These are phyloP conservation scores for Calameuta filiformis DNA, from an alignment of 2,888 invertebrate genomes.

Conservation along the genomic window DNA sequence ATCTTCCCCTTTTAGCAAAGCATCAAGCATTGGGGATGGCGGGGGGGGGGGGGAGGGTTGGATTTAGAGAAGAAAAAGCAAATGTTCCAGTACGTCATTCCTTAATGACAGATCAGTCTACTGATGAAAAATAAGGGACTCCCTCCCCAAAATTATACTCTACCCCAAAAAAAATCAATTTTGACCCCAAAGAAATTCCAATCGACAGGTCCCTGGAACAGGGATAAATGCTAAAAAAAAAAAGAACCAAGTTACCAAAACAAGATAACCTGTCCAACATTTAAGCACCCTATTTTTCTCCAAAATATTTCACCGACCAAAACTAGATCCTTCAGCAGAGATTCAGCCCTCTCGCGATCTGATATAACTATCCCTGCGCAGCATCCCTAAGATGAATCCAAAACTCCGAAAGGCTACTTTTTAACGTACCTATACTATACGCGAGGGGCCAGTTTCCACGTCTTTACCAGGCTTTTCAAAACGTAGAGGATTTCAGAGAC, in stretches of 20 bases:
- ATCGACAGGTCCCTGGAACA: not conserved
- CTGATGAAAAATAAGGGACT: not conserved
- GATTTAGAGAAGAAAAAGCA: not conserved
- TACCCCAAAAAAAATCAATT: not conserved
- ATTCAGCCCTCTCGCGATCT: slow-evolving; percentile 2
- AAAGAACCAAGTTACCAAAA: not conserved
- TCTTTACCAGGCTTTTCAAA: slow-evolving; percentile 14
- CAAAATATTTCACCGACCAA: not conserved
- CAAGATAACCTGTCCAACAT: not conserved
- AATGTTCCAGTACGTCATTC: not conserved
- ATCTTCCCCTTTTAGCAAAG: not conserved
- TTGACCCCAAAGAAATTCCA: not conserved
- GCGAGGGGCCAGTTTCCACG: slow-evolving; percentile 17
- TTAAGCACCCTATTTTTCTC: not conserved
- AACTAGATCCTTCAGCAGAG: not conserved
- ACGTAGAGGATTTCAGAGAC: slow-evolving; percentile 25
- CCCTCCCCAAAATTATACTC: not conserved
- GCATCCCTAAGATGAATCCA: not conserved
- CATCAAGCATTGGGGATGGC: not conserved
- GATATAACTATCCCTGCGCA: not conserved
- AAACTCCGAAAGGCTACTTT: not conserved
- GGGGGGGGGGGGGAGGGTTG: not conserved
- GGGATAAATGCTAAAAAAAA: not conserved
- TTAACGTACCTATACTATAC: not conserved
- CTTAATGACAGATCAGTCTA: not conserved